A percentile compares a stretch with the other conserved stretches of the same genome.
These are phyloP conservation scores for Eristalinus sepulchralis DNA, from an alignment of 2,888 invertebrate genomes.

Conservation along the genomic window DNA sequence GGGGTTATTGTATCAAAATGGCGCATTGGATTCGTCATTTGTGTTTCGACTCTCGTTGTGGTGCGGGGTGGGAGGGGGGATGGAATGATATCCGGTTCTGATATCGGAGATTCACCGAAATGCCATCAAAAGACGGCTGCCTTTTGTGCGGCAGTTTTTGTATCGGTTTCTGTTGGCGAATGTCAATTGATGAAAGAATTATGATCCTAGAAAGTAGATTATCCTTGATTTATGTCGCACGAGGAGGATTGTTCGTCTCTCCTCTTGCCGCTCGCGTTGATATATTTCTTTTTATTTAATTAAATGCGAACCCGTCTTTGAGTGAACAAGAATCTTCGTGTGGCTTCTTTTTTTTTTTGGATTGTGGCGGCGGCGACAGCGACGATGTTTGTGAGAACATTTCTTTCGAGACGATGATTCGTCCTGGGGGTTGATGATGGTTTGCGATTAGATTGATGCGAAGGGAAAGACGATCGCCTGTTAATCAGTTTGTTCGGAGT, in stretches of 20 bases:
- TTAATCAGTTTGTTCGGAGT: neutral
- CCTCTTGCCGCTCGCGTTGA: neutral
- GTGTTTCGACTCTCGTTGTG: slow-evolving; percentile 6
- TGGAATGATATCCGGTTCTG: slow-evolving; percentile 57
- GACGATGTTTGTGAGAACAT: neutral
- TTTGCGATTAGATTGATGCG: neutral
- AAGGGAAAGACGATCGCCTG: neutral
- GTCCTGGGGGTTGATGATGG: neutral
- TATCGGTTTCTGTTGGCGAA: slow-evolving; percentile 68
- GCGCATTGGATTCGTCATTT: slow-evolving; percentile 62
- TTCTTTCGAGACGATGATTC: neutral
- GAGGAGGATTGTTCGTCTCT: neutral
- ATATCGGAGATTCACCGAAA: slow-evolving; percentile 32
- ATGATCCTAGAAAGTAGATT: slow-evolving; percentile 81
- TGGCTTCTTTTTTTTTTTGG: neutral
- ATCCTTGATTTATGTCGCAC: slow-evolving; percentile 80
- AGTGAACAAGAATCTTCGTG: neutral
- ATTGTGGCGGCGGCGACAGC: neutral
- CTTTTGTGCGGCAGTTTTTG: slow-evolving; percentile 5
- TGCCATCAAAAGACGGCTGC: neutral
- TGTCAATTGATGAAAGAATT: slow-evolving; percentile 81
- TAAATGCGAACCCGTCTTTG: neutral
- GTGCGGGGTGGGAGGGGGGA: slow-evolving; percentile 33
- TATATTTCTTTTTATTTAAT: slow-evolving; percentile 14
- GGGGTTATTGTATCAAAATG: slow-evolving; percentile 68